Conservation (phyloP, 2,888 invertebrate genomes). For the Lycaena phlaeas region DNA sequence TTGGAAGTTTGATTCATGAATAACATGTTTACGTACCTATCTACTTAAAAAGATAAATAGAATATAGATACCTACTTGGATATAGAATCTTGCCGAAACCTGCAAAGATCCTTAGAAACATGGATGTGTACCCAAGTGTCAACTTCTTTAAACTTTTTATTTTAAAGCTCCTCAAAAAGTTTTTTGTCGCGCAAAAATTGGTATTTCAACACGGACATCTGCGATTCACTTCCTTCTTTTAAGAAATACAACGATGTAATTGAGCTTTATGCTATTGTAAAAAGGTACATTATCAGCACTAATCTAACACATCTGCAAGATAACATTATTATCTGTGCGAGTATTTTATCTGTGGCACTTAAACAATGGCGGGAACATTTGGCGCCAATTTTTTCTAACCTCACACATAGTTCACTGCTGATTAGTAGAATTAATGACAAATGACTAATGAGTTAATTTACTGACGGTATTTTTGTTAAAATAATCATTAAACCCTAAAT, state of each 20-base stretch:
- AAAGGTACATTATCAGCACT: constrained; percentile 7
- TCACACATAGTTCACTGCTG: constrained; percentile 45
- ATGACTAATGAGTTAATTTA: constrained; percentile 11
- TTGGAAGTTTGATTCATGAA: too few species aligned
- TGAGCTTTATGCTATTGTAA: constrained; percentile 6
- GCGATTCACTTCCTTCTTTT: constrained; percentile 28
- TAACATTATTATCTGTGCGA: constrained; percentile 32
- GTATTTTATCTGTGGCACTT: constrained; percentile 42
- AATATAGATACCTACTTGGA: too few species aligned
- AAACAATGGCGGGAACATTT: constrained; percentile 46
- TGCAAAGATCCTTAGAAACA: too few species aligned
- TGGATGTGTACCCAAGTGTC: too few species aligned
- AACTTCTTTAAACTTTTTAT: too few species aligned
- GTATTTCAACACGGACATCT: constrained; percentile 20
- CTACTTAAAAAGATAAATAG: too few species aligned
- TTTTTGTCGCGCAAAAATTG: constrained; percentile 13
- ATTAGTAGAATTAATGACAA: constrained; percentile 28
- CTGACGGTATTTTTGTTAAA: too few species aligned
- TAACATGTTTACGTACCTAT: too few species aligned
- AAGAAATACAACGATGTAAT: constrained; percentile 12
- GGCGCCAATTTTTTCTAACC: constrained; percentile 42
- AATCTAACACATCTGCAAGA: constrained; percentile 37
- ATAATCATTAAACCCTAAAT: too few species aligned
- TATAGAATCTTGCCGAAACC: too few species aligned
- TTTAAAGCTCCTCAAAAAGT: too few species aligned